Evolutionary conservation across 2,797 vertebrate species (phyloP).

Genomic region (Sciurus vulgaris): DNA sequence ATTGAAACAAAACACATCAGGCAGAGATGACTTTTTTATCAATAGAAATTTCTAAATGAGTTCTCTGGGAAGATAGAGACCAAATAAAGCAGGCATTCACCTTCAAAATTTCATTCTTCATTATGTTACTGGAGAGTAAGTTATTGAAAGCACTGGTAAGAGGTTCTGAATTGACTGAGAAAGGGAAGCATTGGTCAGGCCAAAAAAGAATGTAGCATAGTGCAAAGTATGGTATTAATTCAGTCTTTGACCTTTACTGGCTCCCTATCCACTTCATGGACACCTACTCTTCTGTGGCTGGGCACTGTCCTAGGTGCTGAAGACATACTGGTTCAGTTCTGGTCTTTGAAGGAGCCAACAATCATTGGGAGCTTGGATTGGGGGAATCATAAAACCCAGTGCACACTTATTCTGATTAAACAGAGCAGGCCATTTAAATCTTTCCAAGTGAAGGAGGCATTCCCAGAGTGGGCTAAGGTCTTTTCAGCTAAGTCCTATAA

Average conservation of each 20-base stretch:
- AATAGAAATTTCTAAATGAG: constrained; percentile 55
- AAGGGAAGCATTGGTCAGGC: not conserved
- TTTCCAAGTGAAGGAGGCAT: not conserved
- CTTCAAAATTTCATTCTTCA: constrained; percentile 21
- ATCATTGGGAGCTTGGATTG: rapidly evolving
- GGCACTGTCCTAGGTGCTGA: not conserved
- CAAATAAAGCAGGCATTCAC: constrained; percentile 22
- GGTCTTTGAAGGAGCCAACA: not conserved
- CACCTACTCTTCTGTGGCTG: rapidly evolving
- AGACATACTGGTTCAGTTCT: rapidly evolving
- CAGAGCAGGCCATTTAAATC: too few relatives aligned
- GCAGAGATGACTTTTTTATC: constrained; percentile 66
- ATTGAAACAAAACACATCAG: constrained; percentile 4
- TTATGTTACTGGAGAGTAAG: not conserved
- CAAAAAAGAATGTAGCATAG: too few relatives aligned
- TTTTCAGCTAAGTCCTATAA: not conserved
- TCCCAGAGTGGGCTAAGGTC: not conserved
- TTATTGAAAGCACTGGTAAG: not conserved
- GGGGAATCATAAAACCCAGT: not conserved
- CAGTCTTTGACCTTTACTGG: not conserved
- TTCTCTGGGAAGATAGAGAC: constrained; percentile 42
- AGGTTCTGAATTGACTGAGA: not conserved
- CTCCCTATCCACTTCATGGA: not conserved
- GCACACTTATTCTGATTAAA: rapidly evolving
- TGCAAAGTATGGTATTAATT: not conserved